Percentiles rank a stretch among this genome's conserved stretches.
Conservation (phyloP, 2,797 vertebrate species). For the Chaetophractus vellerosus region DNA sequence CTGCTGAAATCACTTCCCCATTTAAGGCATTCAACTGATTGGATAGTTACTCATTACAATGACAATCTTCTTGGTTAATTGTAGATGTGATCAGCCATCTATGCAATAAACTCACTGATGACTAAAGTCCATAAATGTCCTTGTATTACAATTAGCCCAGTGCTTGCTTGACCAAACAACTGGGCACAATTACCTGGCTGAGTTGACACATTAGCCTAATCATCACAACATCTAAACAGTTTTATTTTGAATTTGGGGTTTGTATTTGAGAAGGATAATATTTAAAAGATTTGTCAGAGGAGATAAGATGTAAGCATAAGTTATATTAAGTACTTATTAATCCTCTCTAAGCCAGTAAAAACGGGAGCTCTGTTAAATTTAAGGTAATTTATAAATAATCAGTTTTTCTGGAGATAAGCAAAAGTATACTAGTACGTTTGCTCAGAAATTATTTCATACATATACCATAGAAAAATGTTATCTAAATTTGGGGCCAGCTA, state of each 20-base stretch:
- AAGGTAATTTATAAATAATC: not conserved
- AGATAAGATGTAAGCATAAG: not conserved
- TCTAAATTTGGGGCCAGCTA: not conserved
- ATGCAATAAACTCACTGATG: too few species aligned
- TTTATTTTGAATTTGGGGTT: slow-evolving; percentile 9
- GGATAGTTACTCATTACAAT: too few species aligned
- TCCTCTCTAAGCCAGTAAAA: slow-evolving; percentile 4
- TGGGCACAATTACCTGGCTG: too few species aligned
- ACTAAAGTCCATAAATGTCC: too few species aligned
- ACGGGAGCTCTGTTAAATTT: not conserved
- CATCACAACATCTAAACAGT: too few species aligned
- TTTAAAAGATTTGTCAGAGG: slow-evolving; percentile 15
- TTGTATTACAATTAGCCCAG: too few species aligned
- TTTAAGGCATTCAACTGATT: too few species aligned
- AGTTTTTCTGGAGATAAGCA: slow-evolving; percentile 20
- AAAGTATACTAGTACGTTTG: not conserved
- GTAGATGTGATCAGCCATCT: too few species aligned
- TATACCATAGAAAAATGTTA: slow-evolving; percentile 35
- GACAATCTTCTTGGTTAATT: too few species aligned
- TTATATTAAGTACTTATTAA: not conserved
- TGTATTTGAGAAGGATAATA: not conserved
- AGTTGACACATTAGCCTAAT: too few species aligned
- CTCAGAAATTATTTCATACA: not conserved
- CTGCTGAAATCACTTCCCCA: too few species aligned
- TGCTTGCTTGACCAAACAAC: too few species aligned